Conservation (phyloP, 2,888 invertebrate genomes). For the Ditylenchus weischeri region DNA sequence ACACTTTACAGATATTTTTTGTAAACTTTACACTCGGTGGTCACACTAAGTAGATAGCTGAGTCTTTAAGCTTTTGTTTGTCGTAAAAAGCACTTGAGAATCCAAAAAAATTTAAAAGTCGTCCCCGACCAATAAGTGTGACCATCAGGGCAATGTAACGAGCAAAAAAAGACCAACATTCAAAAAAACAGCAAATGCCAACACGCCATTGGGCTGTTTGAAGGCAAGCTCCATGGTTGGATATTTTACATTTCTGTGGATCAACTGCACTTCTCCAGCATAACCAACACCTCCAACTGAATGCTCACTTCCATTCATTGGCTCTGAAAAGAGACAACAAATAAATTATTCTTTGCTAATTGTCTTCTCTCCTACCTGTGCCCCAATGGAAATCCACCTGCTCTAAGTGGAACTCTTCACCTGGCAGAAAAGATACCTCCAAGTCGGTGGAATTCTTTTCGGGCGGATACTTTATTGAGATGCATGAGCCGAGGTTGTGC, state of each 20-base stretch:
- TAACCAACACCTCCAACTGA: constrained; percentile 58
- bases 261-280: constrained; percentile 54
- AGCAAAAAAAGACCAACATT: constrained; percentile 41
- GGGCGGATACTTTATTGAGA: constrained; percentile 33
- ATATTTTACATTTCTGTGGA: constrained; percentile 57
- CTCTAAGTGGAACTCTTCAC: constrained; percentile 56
- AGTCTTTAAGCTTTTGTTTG: too few species aligned
- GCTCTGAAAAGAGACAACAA: constrained; percentile 39
- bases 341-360: background rate
- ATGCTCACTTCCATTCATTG: constrained; percentile 59
- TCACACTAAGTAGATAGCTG: too few species aligned
- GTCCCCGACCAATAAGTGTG: too few species aligned
- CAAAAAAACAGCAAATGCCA: constrained; percentile 55
- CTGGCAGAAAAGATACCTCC: constrained; percentile 46
- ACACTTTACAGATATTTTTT: too few species aligned
- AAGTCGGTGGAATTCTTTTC: constrained; percentile 31
- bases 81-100: too few species aligned
- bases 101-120: too few species aligned
- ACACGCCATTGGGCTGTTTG: constrained; percentile 56
- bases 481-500: constrained; percentile 45
- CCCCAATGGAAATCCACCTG: constrained; percentile 55
- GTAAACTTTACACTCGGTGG: too few species aligned
- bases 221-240: constrained; percentile 52
- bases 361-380: constrained; percentile 28
- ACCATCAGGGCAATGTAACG: too few species aligned